phyloP scores from a whole-genome alignment of 2,113 vertebrate genomes.

The human (Homo sapiens) region DNA sequence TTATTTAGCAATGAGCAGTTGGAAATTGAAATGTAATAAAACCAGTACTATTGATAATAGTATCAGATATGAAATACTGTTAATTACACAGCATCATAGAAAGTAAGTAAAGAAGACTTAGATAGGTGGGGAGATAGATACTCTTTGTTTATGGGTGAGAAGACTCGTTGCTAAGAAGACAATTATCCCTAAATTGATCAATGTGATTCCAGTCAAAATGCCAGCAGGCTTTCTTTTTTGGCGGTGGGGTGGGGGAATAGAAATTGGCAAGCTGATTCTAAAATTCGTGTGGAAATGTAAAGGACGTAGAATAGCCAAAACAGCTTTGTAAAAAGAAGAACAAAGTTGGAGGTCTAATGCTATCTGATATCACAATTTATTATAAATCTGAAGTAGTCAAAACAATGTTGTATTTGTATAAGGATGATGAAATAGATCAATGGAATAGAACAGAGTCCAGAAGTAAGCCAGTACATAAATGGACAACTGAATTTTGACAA shows the following conservation, averaged over 20 bases:
- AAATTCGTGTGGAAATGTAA: not conserved
- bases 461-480: not conserved
- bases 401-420: not conserved
- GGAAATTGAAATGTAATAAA: not conserved
- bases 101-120: not conserved
- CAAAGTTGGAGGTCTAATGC: not conserved
- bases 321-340: not conserved
- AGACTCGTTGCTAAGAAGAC: not conserved
- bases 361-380: not conserved
- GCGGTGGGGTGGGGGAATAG: not conserved
- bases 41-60: not conserved
- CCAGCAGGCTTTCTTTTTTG: not conserved
- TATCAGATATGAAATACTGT: not conserved
- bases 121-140: not conserved
- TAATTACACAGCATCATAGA: not conserved
- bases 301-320: not conserved
- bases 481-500: not conserved
- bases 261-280: not conserved
- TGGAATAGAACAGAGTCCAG: not conserved
- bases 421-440: not conserved
- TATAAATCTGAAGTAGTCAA: not conserved
- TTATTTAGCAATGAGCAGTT: not conserved
- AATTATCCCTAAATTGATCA: not conserved
- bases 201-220: not conserved
- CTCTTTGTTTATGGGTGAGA: not conserved